Conservation (phyloP, 1,140 invertebrate species). For the Ectropis grisescens region DNA sequence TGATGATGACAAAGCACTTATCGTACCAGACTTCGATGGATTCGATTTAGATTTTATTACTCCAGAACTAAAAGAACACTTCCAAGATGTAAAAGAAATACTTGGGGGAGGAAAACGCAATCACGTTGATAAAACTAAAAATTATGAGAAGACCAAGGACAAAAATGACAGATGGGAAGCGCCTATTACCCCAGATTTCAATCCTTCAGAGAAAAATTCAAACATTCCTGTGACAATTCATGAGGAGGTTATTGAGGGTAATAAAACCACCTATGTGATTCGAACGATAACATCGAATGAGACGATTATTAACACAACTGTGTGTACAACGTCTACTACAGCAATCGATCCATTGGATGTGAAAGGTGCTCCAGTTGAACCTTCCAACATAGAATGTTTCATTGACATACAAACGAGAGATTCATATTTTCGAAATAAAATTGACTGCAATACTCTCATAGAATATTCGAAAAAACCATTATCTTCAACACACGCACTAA, state of each 20-base stretch:
- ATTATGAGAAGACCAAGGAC: no score
- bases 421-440: slow-evolving; percentile 20
- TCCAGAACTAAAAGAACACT: no score
- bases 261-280: slow-evolving; percentile 2
- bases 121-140: no score
- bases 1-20: no score
- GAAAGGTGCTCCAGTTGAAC: slow-evolving; percentile 30
- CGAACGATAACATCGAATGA: slow-evolving; percentile 9
- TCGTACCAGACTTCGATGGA: no score
- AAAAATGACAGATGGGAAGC: no score
- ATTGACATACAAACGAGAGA: slow-evolving; percentile 41
- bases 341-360: slow-evolving; percentile 31
- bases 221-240: slow-evolving; percentile 1
- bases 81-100: no score
- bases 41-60: no score
- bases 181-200: no score
- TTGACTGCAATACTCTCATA: slow-evolving; percentile 40
- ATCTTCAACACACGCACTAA: slow-evolving; percentile 40
- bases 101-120: no score
- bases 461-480: slow-evolving; percentile 44
- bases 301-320: slow-evolving; percentile 11
- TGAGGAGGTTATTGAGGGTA: background rate
- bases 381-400: slow-evolving; percentile 35
- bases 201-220: no score
- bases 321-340: slow-evolving; percentile 11